Evolutionary conservation across 2,113 vertebrate genomes (phyloP).

Genomic region (Tamias sibiricus): DNA sequence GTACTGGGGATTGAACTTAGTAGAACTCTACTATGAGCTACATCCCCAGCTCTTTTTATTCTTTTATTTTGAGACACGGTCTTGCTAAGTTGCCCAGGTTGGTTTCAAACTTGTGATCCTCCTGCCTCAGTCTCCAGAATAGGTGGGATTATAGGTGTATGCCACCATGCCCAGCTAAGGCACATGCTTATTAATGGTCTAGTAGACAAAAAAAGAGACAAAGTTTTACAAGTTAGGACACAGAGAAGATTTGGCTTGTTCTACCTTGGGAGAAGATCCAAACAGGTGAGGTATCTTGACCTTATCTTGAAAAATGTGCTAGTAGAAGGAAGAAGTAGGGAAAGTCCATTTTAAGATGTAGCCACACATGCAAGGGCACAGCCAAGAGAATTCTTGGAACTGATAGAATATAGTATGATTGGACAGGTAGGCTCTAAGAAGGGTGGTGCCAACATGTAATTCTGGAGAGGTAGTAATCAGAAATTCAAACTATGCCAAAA

Average conservation of each 20-base stretch:
- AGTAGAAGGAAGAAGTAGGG: not conserved
- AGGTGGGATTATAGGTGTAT: no score
- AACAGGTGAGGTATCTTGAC: not conserved
- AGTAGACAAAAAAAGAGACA: not conserved
- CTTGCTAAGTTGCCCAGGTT: no score
- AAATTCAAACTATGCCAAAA: not conserved
- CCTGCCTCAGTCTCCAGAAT: no score
- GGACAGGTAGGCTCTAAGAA: not conserved
- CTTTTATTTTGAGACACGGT: no score
- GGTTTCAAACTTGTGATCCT: no score
- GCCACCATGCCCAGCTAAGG: no score
- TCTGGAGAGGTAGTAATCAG: not conserved
- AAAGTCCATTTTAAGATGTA: not conserved
- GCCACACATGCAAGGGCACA: not conserved
- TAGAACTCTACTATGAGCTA: no score
- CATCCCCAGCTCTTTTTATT: no score
- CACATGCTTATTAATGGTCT: not conserved
- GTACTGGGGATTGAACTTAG: not conserved
- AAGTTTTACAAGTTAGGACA: not conserved
- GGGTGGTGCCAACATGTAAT: no score
- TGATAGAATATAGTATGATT: not conserved
- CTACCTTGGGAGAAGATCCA: not conserved
- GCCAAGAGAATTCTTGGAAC: not conserved
- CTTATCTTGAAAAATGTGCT: not conserved
- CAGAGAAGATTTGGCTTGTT: not conserved